Conservation (phyloP, 1,140 invertebrate genomes). For the Zeugodacus cucurbitae region DNA sequence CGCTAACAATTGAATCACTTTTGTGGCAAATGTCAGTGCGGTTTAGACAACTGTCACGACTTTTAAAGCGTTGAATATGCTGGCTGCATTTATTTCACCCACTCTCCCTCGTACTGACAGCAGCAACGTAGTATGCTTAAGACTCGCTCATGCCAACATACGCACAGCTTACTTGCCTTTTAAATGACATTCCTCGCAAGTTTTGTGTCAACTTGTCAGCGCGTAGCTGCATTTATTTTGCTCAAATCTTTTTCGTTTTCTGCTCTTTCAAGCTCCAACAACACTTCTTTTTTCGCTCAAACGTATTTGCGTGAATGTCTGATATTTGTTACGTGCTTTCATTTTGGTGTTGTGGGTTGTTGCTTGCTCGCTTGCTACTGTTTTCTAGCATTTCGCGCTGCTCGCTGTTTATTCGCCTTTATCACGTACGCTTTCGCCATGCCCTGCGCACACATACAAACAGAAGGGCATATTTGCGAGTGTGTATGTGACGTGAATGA, state of each 20-base stretch:
- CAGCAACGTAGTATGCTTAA: background rate
- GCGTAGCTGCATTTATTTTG: background rate
- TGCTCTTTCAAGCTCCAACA: background rate
- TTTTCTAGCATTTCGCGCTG: background rate
- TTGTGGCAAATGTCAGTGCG: background rate
- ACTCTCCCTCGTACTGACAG: background rate
- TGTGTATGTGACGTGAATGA: background rate
- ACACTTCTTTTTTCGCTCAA: background rate
- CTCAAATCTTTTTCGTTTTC: background rate
- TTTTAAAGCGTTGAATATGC: background rate
- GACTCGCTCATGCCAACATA: background rate
- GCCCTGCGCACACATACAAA: background rate
- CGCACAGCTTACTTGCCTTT: background rate
- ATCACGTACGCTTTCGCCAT: background rate
- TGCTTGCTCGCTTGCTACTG: background rate
- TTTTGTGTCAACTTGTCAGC: slow-evolving; percentile 29
- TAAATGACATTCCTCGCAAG: background rate
- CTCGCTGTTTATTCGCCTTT: background rate
- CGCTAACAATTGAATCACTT: background rate
- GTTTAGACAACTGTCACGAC: background rate
- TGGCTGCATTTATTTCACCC: background rate
- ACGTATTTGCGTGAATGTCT: background rate
- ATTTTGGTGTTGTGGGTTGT: background rate
- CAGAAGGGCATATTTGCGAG: no score
- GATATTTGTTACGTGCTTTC: slow-evolving; percentile 8